Evolutionary conservation across 2,113 vertebrate genomes (phyloP), one percentile per base, ranked within the genome.

Genomic region (Geococcyx californianus): DNA sequence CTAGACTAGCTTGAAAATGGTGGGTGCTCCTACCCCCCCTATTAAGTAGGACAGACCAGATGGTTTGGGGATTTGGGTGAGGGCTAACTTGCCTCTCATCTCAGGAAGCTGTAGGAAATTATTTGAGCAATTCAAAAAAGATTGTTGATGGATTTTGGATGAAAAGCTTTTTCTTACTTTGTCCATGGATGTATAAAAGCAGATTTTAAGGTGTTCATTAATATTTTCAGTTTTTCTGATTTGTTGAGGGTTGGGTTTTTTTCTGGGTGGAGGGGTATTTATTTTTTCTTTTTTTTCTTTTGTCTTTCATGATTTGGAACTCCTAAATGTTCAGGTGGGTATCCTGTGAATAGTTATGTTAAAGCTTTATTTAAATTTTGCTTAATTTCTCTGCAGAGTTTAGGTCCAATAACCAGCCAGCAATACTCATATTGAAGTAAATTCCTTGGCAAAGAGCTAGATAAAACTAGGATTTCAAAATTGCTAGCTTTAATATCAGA

Each of bases 101-200:
- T 84, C 40, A 38, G 40, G 25, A 72, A 85, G 66, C 26, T 82
- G 64, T 93, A 82, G 73, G 42, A 93, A 92, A 64, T 90, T 72
- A 87, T 82, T 68, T 76, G 16, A 87, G 33, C 42, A 87, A 42
- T 87, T 87, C 56, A 67, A 38, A 82, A 70, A 87, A 87, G 38
- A 64, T 34, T 69, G 21, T 17, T 72, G 20, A 85, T 52, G 18
- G 16, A 29, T 59, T 94, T 72, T 68, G 18, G 8, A 75, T 29
- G 6, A 78, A 75, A 5, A 79, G 8, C 3, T 78, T 15, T 14
- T 29, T 51, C 31, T 81, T 47, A 42, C 40, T 84, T 63, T 81
- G 42, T 45, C 49, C 29, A 19, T 33, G 8, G 21, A 24, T 40
- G 11, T 36, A 67, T 42, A 58, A 62, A 73, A 82, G 8, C 69